Conservation (phyloP, 2,113 vertebrate genomes). For the Sus scrofa region T2T-Sscrofa CM000826.6:60930001-60930500, state of each 20-base stretch:
- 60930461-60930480: slow-evolving; percentile 79
- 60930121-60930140: background rate
- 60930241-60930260: too few relatives aligned
- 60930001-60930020: slow-evolving; percentile 86
- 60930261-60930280: background rate
- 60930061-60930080: slow-evolving; percentile 86
- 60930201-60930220: background rate
- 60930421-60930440: slow-evolving; percentile 73
- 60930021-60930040: slow-evolving; percentile 85
- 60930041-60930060: slow-evolving; percentile 83
- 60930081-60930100: slow-evolving; percentile 86
- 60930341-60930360: rapidly evolving
- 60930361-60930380: slow-evolving; percentile 69
- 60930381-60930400: slow-evolving; percentile 18
- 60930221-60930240: rapidly evolving
- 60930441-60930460: slow-evolving; percentile 43
- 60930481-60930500: background rate
- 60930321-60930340: slow-evolving; percentile 45
- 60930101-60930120: slow-evolving; percentile 74
- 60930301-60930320: background rate
- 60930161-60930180: background rate
- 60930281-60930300: background rate
- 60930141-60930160: slow-evolving; percentile 8
- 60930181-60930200: background rate
- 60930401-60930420: slow-evolving; percentile 38